Evolutionary conservation across 2,888 invertebrate genomes (phyloP).

Genomic region (Rhodophaea formosa): DNA sequence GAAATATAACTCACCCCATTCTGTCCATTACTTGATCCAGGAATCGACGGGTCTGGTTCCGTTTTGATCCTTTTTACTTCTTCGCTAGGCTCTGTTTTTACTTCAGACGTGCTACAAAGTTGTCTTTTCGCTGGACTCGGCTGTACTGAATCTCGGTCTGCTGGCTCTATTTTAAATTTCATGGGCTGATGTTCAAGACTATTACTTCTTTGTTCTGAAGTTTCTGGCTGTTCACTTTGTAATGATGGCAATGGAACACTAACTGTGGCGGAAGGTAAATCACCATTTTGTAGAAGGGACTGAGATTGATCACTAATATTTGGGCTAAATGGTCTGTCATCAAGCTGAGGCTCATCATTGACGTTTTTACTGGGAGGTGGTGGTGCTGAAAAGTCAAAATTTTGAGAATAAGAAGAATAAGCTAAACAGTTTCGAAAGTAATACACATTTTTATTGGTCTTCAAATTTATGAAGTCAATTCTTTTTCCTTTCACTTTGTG

Average conservation of each 20-base stretch:
- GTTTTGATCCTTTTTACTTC: constrained; percentile 2
- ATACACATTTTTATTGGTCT: too few relatives aligned
- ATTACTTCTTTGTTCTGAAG: background rate
- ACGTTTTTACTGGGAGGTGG: background rate
- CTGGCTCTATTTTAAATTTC: background rate
- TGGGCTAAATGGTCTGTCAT: background rate
- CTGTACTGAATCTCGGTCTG: background rate
- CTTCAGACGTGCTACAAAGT: constrained; percentile 2
- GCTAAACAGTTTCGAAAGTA: too few relatives aligned
- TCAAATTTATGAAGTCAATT: too few relatives aligned
- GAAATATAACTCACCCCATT: constrained; percentile 23
- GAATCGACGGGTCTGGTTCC: background rate
- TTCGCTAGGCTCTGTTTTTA: constrained; percentile 16
- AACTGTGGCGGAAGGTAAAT: background rate
- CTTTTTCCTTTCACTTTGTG: too few relatives aligned
- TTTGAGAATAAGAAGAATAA: too few relatives aligned
- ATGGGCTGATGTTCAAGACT: background rate
- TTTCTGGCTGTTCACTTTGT: background rate
- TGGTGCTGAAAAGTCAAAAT: background rate
- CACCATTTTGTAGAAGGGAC: background rate
- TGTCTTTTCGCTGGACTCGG: constrained; percentile 2
- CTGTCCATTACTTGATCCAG: constrained; percentile 37
- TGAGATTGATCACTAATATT: background rate
- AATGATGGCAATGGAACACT: background rate
- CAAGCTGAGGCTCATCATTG: background rate